A percentile compares a stretch with the other conserved stretches of the same genome.
Evolutionary conservation across 2,888 invertebrate species (phyloP).

Genomic region (Nomada ferruginata): DNA sequence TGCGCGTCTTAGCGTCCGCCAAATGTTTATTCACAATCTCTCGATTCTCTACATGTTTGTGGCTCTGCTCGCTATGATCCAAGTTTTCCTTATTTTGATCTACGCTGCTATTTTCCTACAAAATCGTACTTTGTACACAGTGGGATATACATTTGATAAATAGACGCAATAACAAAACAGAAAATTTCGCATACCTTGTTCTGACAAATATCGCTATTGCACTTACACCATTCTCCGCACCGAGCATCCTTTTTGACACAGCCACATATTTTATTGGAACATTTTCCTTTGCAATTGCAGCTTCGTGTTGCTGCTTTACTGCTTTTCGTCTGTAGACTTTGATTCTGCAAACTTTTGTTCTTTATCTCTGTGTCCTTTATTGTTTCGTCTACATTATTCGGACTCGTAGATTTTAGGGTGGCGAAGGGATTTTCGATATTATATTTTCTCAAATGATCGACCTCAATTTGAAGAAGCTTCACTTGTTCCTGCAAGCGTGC

Average conservation of each 20-base stretch:
- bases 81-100: constrained; percentile 37
- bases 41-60: background rate
- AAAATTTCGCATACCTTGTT: constrained; percentile 67
- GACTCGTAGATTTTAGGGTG: background rate
- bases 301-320: constrained; percentile 23
- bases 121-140: background rate
- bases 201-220: constrained; percentile 62
- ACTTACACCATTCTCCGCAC: constrained; percentile 69
- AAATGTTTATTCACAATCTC: constrained; percentile 32
- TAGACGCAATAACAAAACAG: too few relatives aligned
- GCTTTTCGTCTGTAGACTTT: background rate
- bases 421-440: background rate
- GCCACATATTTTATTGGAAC: constrained; percentile 68
- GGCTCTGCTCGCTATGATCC: background rate
- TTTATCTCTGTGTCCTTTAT: too few relatives aligned
- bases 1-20: background rate
- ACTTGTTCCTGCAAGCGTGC: constrained; percentile 62
- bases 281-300: constrained; percentile 72
- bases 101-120: background rate
- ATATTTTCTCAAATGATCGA: constrained; percentile 44
- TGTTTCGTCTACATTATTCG: background rate
- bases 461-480: constrained; percentile 55
- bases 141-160: background rate
- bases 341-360: too few relatives aligned
- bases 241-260: constrained; percentile 67